Evolutionary conservation across 1,140 invertebrate species (phyloP).

Genomic region (Brachionus angularis): DNA sequence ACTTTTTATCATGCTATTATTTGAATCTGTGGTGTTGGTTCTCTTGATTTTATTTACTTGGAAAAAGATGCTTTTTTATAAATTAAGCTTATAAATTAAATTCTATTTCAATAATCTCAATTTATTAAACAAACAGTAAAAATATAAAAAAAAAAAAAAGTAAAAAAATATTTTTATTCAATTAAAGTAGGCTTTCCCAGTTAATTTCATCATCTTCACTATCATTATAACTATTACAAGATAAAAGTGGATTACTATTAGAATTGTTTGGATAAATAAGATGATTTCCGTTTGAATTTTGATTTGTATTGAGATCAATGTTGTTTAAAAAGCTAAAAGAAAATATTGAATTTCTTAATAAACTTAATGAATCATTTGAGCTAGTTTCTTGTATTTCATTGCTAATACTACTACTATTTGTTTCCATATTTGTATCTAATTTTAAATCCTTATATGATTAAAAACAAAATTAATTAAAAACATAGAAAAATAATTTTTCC

Average conservation of each 20-base stretch:
- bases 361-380: slow-evolving; percentile 31
- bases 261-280: slow-evolving; percentile 3
- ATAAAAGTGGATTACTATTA: not conserved
- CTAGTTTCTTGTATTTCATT: not conserved
- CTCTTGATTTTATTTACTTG: no score
- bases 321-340: slow-evolving; percentile 31
- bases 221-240: slow-evolving; percentile 2
- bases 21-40: no score
- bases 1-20: no score
- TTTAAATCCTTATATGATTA: not conserved
- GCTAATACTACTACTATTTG: not conserved
- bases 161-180: not conserved
- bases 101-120: no score
- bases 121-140: no score
- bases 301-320: not conserved
- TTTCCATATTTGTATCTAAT: not conserved
- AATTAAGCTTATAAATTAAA: no score
- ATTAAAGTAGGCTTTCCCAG: slow-evolving; percentile 11
- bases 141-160: no score
- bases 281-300: not conserved
- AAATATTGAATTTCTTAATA: slow-evolving; percentile 17
- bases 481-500: no score
- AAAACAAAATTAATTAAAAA: no score
- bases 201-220: slow-evolving; percentile 23
- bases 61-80: no score